phyloP scores from a whole-genome alignment of 1,140 invertebrate species.

The Thaumetopoea pityocampa region DNA sequence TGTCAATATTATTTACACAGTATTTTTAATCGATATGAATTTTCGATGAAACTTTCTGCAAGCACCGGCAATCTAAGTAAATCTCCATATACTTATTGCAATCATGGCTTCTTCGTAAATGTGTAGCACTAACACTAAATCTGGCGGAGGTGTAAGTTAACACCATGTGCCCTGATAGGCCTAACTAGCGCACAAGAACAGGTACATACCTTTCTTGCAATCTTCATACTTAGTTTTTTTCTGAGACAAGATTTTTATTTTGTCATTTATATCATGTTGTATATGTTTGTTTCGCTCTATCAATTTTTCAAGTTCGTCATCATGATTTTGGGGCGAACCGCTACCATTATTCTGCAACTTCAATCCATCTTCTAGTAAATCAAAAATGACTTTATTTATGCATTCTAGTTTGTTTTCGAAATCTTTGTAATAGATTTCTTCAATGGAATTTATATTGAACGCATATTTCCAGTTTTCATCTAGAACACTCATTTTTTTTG shows the following conservation, averaged over 20 bases:
- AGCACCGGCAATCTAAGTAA: too few species aligned
- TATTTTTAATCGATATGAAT: too few species aligned
- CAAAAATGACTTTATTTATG: conserved; percentile 29
- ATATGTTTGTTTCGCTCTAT: conserved; percentile 46
- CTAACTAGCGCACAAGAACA: conserved; percentile 4
- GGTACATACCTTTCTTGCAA: conserved; percentile 42
- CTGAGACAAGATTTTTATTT: conserved; percentile 35
- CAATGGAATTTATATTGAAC: conserved; percentile 29
- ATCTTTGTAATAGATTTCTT: conserved; percentile 22
- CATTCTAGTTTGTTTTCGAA: conserved; percentile 32
- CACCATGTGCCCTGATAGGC: too few species aligned
- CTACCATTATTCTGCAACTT: conserved; percentile 22
- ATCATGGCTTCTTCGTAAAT: too few species aligned
- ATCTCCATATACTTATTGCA: too few species aligned
- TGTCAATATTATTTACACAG: too few species aligned
- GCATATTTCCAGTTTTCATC: conserved; percentile 42
- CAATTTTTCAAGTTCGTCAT: conserved; percentile 44
- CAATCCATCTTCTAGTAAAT: conserved; percentile 37
- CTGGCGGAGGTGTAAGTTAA: too few species aligned
- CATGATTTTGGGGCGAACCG: conserved; percentile 26
- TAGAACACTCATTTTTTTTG: conserved; percentile 37
- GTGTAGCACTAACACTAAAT: too few species aligned
- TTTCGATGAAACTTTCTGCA: too few species aligned
- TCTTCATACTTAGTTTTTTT: conserved; percentile 47
- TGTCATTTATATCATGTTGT: conserved; percentile 41